Evolutionary conservation across 2,888 invertebrate genomes (phyloP).

Genomic region (Dichetophora obliterata): DNA sequence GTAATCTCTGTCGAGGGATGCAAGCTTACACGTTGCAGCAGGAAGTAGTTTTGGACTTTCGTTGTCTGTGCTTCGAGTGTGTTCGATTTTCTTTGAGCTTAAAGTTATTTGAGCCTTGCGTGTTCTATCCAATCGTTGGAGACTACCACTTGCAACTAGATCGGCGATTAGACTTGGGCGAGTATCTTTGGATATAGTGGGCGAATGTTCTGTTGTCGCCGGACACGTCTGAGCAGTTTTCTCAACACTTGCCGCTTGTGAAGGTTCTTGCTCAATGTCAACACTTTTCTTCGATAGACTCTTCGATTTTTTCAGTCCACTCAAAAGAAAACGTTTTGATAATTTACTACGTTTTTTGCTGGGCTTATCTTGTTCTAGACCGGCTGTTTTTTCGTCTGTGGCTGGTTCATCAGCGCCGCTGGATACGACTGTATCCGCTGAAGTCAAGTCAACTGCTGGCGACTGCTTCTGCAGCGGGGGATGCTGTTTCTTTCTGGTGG

Average conservation of each 20-base stretch:
- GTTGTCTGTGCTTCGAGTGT: neutral
- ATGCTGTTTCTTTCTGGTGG: constrained; percentile 55
- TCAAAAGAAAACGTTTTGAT: constrained; percentile 60
- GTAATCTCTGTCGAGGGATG: neutral
- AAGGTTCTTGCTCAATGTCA: constrained; percentile 46
- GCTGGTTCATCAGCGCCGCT: constrained; percentile 54
- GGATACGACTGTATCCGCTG: constrained; percentile 50
- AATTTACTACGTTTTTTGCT: constrained; percentile 62
- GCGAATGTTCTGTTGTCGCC: constrained; percentile 31
- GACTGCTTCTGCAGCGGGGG: constrained; percentile 5
- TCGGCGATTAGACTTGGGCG: constrained; percentile 37
- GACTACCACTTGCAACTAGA: constrained; percentile 21
- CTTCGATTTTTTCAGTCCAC: constrained; percentile 59
- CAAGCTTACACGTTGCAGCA: neutral
- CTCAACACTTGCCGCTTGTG: constrained; percentile 2
- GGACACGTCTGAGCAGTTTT: constrained; percentile 31
- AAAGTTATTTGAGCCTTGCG: constrained; percentile 67
- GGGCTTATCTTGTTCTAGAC: constrained; percentile 45
- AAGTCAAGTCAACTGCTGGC: constrained; percentile 16
- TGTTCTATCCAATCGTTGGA: constrained; percentile 48
- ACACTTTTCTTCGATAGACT: constrained; percentile 49
- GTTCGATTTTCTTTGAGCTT: constrained; percentile 64
- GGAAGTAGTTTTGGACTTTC: neutral
- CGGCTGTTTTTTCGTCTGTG: constrained; percentile 20
- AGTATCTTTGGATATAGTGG: neutral